Conservation (phyloP, 2,797 vertebrate genomes). For the Microctenopoma stevenorrisi region DNA sequence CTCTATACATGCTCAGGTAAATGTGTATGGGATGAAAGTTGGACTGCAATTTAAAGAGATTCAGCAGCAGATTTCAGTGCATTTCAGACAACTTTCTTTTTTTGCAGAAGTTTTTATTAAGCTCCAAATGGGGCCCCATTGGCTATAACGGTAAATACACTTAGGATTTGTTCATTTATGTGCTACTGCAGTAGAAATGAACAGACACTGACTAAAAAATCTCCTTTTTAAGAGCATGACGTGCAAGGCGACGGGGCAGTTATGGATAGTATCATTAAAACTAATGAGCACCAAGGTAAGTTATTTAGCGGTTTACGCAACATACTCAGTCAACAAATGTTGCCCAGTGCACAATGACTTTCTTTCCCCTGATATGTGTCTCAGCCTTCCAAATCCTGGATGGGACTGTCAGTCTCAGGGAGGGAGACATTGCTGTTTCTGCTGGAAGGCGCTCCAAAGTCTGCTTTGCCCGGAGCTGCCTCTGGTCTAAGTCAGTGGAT, state of each 20-base stretch:
- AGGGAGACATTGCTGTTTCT: conserved; percentile 88
- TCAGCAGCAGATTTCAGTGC: conserved; percentile 3
- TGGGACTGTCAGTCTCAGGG: conserved; percentile 75
- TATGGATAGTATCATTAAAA: conserved; percentile 84
- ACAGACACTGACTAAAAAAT: conserved; percentile 11
- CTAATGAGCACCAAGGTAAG: conserved; percentile 79
- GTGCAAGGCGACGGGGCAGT: conserved; percentile 61
- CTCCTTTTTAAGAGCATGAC: conserved; percentile 57
- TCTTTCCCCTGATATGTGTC: conserved; percentile 14
- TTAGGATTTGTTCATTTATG: background rate
- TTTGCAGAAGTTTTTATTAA: conserved; percentile 68
- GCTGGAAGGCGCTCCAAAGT: conserved; percentile 79
- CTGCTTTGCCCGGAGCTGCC: conserved; percentile 85
- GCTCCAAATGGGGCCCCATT: conserved; percentile 65
- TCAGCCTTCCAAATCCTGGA: conserved; percentile 72
- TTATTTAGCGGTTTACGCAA: background rate
- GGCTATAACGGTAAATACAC: conserved; percentile 67
- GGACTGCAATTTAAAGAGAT: background rate
- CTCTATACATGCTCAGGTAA: conserved; percentile 74
- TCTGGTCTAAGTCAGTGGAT: conserved; percentile 87
- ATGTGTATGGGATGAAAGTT: conserved; percentile 9
- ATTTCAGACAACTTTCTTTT: conserved; percentile 10
- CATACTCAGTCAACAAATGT: conserved; percentile 10
- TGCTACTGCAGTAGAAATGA: background rate
- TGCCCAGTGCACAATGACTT: background rate